These are phyloP conservation scores for Monopis laevigella DNA, from an alignment of 2,888 invertebrate genomes.

Conservation along the genomic window DNA sequence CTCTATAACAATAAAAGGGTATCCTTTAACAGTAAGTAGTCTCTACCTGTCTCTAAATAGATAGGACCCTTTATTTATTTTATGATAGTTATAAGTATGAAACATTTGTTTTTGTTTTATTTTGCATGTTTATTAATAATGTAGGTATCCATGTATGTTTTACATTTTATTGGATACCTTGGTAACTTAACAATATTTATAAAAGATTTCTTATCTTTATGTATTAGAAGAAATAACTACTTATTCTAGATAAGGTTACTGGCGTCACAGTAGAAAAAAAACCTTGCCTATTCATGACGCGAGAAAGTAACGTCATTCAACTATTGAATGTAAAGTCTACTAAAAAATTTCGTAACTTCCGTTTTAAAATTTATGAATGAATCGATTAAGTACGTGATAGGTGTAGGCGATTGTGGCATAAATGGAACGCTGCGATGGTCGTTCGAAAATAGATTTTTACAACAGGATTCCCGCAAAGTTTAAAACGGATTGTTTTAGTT, in stretches of 20 bases:
- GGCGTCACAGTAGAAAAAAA: constrained; percentile 8
- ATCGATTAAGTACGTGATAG: constrained; percentile 25
- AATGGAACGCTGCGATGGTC: constrained; percentile 53
- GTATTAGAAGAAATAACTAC: constrained; percentile 4
- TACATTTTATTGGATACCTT: no score
- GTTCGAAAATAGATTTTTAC: constrained; percentile 41
- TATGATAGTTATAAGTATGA: no score
- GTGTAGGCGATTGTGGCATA: constrained; percentile 21
- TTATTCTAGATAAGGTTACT: constrained; percentile 1
- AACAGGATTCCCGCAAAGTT: constrained; percentile 39
- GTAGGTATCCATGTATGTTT: no score
- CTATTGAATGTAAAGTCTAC: constrained; percentile 9
- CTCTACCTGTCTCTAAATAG: no score
- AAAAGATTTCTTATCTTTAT: constrained; percentile 3
- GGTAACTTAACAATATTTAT: constrained; percentile 1
- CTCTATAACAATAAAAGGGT: no score
- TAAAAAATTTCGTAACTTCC: constrained; percentile 17
- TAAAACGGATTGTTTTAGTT: neutral
- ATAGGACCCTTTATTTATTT: no score
- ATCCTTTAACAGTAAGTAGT: no score
- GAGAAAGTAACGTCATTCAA: constrained; percentile 9
- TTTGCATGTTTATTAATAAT: no score
- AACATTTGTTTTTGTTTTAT: no score
- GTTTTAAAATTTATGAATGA: constrained; percentile 27
- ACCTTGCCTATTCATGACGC: constrained; percentile 4